Evolutionary conservation across 2,113 vertebrate species (phyloP).

Genomic region (Odocoileus virginianus): DNA sequence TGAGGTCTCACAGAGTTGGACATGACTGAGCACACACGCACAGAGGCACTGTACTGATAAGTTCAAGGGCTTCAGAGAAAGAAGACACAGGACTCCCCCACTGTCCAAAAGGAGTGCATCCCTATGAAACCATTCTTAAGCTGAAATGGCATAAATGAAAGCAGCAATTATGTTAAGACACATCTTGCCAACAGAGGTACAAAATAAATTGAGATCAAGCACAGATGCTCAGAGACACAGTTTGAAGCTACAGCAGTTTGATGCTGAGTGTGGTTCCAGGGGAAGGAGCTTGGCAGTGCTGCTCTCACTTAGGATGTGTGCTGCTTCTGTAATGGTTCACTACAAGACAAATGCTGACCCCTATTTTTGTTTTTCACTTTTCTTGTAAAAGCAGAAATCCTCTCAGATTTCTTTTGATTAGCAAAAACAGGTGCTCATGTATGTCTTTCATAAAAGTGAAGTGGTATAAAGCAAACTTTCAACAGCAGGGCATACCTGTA

Average conservation of each 20-base stretch:
- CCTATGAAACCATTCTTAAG: neutral
- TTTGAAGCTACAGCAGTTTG: neutral
- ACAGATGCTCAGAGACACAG: neutral
- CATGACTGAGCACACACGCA: neutral
- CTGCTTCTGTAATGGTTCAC: neutral
- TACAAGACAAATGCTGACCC: neutral
- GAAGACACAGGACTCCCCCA: neutral
- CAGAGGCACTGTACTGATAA: neutral
- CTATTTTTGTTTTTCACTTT: neutral
- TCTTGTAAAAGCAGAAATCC: neutral
- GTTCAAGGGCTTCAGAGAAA: slow-evolving; percentile 7
- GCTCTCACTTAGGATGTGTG: neutral
- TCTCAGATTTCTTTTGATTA: neutral
- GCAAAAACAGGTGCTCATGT: neutral
- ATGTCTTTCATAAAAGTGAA: neutral
- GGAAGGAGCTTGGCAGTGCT: neutral
- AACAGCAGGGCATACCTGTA: neutral
- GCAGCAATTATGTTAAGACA: neutral
- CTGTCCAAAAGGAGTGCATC: neutral
- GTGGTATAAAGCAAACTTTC: neutral
- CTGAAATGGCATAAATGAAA: neutral
- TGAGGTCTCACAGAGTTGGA: neutral
- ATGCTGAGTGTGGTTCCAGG: neutral
- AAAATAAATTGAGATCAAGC: neutral
- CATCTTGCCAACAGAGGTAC: neutral